phyloP scores from a whole-genome alignment of 2,113 vertebrate genomes.

The Amphiprion ocellaris region DNA sequence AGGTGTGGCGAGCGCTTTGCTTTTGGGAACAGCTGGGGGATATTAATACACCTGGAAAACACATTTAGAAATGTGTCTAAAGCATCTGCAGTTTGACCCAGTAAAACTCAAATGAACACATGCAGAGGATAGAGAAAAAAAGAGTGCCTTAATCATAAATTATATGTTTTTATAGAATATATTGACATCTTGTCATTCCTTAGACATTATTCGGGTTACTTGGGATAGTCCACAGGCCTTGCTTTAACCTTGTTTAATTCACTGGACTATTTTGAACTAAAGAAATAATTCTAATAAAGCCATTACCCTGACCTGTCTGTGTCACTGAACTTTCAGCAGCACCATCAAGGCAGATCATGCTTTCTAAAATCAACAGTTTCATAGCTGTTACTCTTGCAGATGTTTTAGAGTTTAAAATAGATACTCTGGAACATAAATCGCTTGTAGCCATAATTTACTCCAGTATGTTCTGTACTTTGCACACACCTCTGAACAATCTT shows the following conservation, averaged over 20 bases:
- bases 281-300: slow-evolving; percentile 10
- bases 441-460: slow-evolving; percentile 25
- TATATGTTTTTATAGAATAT: neutral
- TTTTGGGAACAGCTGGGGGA: slow-evolving; percentile 51
- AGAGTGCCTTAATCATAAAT: neutral
- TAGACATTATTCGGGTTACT: neutral
- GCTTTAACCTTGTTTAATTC: slow-evolving; percentile 1
- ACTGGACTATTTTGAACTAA: neutral
- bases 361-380: neutral
- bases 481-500: slow-evolving; percentile 5
- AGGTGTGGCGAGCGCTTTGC: slow-evolving; percentile 42
- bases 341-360: slow-evolving; percentile 7
- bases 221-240: neutral
- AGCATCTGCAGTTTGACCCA: slow-evolving; percentile 45
- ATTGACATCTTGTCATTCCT: neutral
- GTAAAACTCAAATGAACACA: slow-evolving; percentile 26
- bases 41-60: slow-evolving; percentile 50
- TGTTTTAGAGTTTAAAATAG: slow-evolving; percentile 26
- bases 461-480: slow-evolving; percentile 38
- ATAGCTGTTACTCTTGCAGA: slow-evolving; percentile 8
- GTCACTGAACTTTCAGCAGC: slow-evolving; percentile 8
- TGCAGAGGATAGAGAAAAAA: neutral
- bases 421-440: neutral
- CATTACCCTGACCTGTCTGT: slow-evolving; percentile 26
- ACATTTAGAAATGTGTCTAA: slow-evolving; percentile 36